Evolutionary conservation across 2,797 vertebrate genomes (phyloP).

Genomic region (Microchirus variegatus): DNA sequence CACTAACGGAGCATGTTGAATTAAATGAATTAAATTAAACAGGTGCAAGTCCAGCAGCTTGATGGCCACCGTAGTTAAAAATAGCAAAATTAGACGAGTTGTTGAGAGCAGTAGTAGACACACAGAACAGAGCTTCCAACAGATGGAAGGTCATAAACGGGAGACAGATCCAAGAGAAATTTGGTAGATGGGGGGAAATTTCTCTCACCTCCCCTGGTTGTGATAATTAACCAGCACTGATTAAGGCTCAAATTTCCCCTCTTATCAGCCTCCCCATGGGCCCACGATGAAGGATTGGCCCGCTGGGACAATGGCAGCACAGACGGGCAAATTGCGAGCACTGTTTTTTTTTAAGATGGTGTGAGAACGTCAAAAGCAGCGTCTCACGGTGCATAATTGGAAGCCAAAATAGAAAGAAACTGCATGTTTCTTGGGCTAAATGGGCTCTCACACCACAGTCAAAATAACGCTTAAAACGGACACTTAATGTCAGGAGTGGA

Average conservation of each 20-base stretch:
- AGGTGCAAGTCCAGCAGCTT: too few relatives aligned
- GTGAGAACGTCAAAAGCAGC: slow-evolving; percentile 12
- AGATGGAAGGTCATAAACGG: slow-evolving; percentile 18
- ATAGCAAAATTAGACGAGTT: too few relatives aligned
- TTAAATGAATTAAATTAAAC: too few relatives aligned
- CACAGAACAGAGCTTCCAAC: slow-evolving; percentile 2
- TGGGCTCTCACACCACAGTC: slow-evolving; percentile 24
- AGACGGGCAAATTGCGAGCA: slow-evolving; percentile 39
- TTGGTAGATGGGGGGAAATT: slow-evolving; percentile 41
- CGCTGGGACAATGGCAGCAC: slow-evolving; percentile 43
- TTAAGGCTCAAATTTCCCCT: slow-evolving; percentile 68
- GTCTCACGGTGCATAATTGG: slow-evolving; percentile 40
- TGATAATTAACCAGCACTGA: slow-evolving; percentile 80
- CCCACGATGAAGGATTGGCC: slow-evolving; percentile 47
- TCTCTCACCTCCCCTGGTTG: slow-evolving; percentile 71
- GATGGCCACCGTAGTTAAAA: too few relatives aligned
- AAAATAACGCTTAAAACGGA: slow-evolving; percentile 64
- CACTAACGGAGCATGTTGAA: too few relatives aligned
- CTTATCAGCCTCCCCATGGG: slow-evolving; percentile 66
- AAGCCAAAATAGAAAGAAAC: slow-evolving; percentile 34
- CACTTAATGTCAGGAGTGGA: slow-evolving; percentile 51
- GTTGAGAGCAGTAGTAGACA: too few relatives aligned
- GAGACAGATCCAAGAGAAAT: slow-evolving; percentile 39
- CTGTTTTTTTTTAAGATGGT: slow-evolving; percentile 16
- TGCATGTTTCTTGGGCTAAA: slow-evolving; percentile 34